Base-by-base conservation (phyloP, 2,113 vertebrate genomes). In the Galeopterus variegatus region DNA sequence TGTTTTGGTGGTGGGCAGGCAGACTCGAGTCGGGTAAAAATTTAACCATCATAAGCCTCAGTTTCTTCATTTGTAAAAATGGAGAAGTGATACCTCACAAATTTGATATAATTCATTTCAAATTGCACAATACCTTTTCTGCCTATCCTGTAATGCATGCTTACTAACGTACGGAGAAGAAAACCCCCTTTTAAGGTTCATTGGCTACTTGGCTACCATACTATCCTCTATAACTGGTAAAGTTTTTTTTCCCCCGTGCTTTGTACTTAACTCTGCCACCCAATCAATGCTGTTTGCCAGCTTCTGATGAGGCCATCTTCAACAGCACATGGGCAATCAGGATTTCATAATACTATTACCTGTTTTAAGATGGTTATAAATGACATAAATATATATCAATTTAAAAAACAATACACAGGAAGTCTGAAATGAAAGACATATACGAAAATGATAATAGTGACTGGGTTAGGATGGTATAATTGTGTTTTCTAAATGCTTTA, bases 401-500 rank as follows among this genome's bases (percentile, higher is more conserved):
- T 23, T 41, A 45, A 33, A 83, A 82, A 82, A 54, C 24, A 15
- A 60, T 75, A 19, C 13, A 12, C 8, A 60, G 56, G 24, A 65
- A 24, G 19, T 69, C 50, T 79, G 41, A 70, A 19, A 62, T n/a
- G 64, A 75, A 58, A 45, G 50, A 81, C 24, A n/a, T 18, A 19
- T 28, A 45, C 26, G 82, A 90, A 60, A 56, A 62, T 56, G 28
- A 62, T n/a, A n/a, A 58, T 7, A 64, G 52, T 23, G 50, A 58
- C 88, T 75, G 62, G 48, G n/a, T 83, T 94, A 56, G 72, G 45
- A 62, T 50, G 26, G 8, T 70, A 6, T 67, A 24, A 36, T 65
- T 75, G 56, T 83, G 14, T 90, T 96, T 90, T 54, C 69, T 79
- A 62, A 60, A 60, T 64, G 64, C 90, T 90, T 87, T 79, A 18